Percentiles rank a stretch among this genome's conserved stretches.
Evolutionary conservation across 2,113 vertebrate genomes (phyloP).

Genomic region (Marmota flaviventris): DNA sequence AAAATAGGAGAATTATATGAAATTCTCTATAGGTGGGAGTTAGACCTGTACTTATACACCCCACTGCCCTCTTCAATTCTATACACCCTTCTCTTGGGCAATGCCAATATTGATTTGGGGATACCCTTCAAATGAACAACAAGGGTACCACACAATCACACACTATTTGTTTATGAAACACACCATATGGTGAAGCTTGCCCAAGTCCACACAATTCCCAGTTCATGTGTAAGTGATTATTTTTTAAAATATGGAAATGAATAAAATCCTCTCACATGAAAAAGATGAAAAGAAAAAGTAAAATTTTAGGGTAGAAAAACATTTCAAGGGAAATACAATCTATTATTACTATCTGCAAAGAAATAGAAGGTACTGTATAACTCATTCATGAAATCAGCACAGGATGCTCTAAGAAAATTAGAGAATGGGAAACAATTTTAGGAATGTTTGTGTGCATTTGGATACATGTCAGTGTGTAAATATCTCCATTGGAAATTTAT

Average conservation of each 20-base stretch:
- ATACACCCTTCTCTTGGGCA: background rate
- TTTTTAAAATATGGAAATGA: background rate
- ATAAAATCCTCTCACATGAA: background rate
- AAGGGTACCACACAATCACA: background rate
- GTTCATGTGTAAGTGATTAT: background rate
- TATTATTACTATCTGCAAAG: background rate
- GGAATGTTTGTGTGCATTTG: background rate
- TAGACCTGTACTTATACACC: background rate
- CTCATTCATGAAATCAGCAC: conserved; percentile 10
- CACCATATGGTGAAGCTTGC: background rate
- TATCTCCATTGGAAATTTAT: background rate
- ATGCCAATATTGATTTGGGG: background rate
- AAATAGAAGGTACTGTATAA: background rate
- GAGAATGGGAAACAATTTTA: background rate
- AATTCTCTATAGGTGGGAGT: background rate
- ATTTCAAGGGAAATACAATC: background rate
- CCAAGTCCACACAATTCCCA: background rate
- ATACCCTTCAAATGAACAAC: background rate
- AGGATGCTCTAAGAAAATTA: background rate
- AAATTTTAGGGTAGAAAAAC: background rate
- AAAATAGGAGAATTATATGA: background rate
- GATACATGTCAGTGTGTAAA: background rate
- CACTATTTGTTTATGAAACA: background rate
- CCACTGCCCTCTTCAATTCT: background rate
- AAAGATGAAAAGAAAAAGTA: background rate